Base-by-base conservation (phyloP, 2,797 vertebrate genomes). In the Coilia nasus region DNA sequence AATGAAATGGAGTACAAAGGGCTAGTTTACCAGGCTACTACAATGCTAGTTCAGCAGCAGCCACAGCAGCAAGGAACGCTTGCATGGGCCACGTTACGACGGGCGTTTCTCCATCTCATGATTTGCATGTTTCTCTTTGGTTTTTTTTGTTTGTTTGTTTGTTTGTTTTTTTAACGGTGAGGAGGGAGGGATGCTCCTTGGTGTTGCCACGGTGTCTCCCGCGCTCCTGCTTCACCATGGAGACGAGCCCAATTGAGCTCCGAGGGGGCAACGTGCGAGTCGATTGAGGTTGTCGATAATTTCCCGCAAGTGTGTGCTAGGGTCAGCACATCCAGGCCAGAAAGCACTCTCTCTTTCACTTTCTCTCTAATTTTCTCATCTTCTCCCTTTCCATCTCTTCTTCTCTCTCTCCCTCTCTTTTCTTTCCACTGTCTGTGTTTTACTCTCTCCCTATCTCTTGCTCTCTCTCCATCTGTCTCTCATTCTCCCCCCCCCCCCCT, bases 11-110 rank as follows among this genome's bases (percentile, higher is more conserved):
- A n/a, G n/a, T n/a, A n/a, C n/a, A n/a, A n/a, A n/a, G n/a, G n/a
- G n/a, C n/a, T n/a, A n/a, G n/a, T n/a, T n/a, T n/a, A n/a, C n/a
- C n/a, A n/a, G n/a, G n/a, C n/a, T n/a, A n/a, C n/a, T n/a, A 10
- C 46, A 47, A 10, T 87, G 85, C 91, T 91, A 93, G 93, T 94
- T 93, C 93, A 84, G 89, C 90, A 81, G 85, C 90, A 87, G 64
- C n/a, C n/a, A n/a, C n/a, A n/a, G n/a, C n/a, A 25, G 12, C n/a
- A 23, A 11, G n/a, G 25, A 62, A 25, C 14, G 64, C 64, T 17
- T 0, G 25, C 25, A 31, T 2, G 64, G 25, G 25, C 64, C 25
- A 31, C 28, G 15, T 14, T 12, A 15, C 14, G 1, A 71, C 28
- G 64, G 25, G 64, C 25, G 64, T 71, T 7, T 31, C 11, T 25